Conservation (phyloP, 2,888 invertebrate genomes). For the Mesorhabditis sp. region DNA sequence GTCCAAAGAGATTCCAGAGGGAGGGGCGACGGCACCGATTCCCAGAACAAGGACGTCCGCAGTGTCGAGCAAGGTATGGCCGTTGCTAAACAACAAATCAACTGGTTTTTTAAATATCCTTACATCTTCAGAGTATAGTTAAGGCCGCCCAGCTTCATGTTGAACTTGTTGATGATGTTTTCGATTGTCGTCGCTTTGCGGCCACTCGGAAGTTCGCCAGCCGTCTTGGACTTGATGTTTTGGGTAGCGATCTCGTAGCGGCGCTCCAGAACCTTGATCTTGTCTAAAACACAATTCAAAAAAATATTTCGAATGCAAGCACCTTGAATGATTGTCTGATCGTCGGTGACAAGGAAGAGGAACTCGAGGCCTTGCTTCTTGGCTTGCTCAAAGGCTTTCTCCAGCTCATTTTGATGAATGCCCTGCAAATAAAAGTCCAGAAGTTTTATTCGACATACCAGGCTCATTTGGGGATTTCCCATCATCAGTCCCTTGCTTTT, state of each 20-base stretch:
- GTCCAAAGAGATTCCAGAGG: slow-evolving; percentile 7
- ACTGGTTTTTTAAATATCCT: neutral
- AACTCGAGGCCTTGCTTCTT: slow-evolving; percentile 9
- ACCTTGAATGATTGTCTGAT: slow-evolving; percentile 15
- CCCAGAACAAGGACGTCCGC: neutral
- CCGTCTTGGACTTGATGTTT: slow-evolving; percentile 29
- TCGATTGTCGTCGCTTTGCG: slow-evolving; percentile 31
- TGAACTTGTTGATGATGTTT: slow-evolving; percentile 44
- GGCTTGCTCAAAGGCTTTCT: too few relatives aligned
- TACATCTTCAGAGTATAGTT: slow-evolving; percentile 27
- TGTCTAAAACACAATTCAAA: slow-evolving; percentile 10
- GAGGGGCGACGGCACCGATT: slow-evolving; percentile 2
- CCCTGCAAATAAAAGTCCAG: neutral
- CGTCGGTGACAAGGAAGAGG: slow-evolving; percentile 20
- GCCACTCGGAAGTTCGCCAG: slow-evolving; percentile 17
- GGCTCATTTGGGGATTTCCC: neutral
- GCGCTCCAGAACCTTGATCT: slow-evolving; percentile 22
- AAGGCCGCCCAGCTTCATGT: slow-evolving; percentile 43
- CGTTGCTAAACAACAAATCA: neutral
- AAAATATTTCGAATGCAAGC: slow-evolving; percentile 11
- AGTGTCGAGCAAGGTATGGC: slow-evolving; percentile 1
- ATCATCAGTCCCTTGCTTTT: slow-evolving; percentile 6
- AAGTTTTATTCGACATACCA: neutral
- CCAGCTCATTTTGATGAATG: neutral
- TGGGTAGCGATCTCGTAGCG: slow-evolving; percentile 34